Evolutionary conservation across 1,140 invertebrate genomes (phyloP).

Genomic region (Macrocentrus cingulum): DNA sequence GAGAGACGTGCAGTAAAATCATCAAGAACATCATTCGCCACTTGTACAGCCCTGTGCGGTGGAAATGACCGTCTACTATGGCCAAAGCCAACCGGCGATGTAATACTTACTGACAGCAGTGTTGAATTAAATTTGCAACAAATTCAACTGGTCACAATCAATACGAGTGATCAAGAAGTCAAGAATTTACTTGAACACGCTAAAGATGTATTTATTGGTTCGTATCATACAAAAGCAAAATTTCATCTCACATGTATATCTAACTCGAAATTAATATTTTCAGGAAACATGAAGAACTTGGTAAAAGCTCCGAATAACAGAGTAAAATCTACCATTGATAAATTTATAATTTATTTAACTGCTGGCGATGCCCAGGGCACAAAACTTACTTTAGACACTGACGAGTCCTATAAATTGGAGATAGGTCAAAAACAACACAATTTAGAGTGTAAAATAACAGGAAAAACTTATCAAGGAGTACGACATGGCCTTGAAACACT

Average conservation of each 20-base stretch:
- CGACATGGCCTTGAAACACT: slow-evolving; percentile 80
- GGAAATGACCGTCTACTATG: slow-evolving; percentile 50
- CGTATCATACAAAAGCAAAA: slow-evolving; percentile 19
- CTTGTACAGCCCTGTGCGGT: slow-evolving; percentile 52
- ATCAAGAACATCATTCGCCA: slow-evolving; percentile 49
- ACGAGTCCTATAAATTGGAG: slow-evolving; percentile 73
- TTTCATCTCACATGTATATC: too few relatives aligned
- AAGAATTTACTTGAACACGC: slow-evolving; percentile 54
- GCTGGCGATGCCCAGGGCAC: slow-evolving; percentile 34
- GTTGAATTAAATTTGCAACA: slow-evolving; percentile 51
- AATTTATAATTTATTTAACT: slow-evolving; percentile 46
- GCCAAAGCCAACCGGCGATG: slow-evolving; percentile 50
- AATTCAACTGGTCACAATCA: slow-evolving; percentile 54
- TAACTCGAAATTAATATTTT: too few relatives aligned
- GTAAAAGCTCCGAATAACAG: slow-evolving; percentile 46
- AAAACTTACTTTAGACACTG: slow-evolving; percentile 67
- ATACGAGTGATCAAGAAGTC: slow-evolving; percentile 52
- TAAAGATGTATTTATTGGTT: slow-evolving; percentile 53
- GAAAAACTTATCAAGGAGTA: slow-evolving; percentile 74
- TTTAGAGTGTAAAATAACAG: slow-evolving; percentile 66
- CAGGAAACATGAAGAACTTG: slow-evolving; percentile 50
- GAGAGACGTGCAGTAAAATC: slow-evolving; percentile 50
- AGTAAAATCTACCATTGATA: slow-evolving; percentile 44
- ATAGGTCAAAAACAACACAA: slow-evolving; percentile 58
- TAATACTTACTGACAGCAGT: slow-evolving; percentile 46